These are phyloP conservation scores for Mola mola DNA, from an alignment of 2,113 vertebrate genomes.

Conservation along the genomic window DNA sequence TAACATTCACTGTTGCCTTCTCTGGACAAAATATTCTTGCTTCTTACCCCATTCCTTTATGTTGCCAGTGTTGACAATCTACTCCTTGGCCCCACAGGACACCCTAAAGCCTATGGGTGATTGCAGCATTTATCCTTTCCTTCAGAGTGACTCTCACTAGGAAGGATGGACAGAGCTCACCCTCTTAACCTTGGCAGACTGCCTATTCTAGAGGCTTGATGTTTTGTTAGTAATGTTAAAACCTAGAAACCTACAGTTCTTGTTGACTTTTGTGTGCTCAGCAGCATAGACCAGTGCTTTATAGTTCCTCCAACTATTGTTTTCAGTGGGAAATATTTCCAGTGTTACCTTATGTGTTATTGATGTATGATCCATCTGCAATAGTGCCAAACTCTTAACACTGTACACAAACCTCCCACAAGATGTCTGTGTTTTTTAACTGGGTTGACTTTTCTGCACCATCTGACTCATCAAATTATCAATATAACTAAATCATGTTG, in stretches of 20 bases:
- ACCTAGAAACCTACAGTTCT: slow-evolving; percentile 26
- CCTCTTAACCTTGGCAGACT: slow-evolving; percentile 30
- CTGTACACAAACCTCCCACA: slow-evolving; percentile 39
- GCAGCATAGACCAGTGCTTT: slow-evolving; percentile 7
- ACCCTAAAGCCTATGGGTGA: slow-evolving; percentile 48
- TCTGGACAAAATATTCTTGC: slow-evolving; percentile 34
- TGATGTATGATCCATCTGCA: slow-evolving; percentile 48
- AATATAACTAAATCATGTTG: slow-evolving; percentile 64
- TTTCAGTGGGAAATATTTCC: slow-evolving; percentile 29
- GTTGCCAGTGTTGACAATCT: slow-evolving; percentile 30
- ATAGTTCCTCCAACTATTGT: slow-evolving; percentile 7
- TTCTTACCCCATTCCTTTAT: slow-evolving; percentile 24
- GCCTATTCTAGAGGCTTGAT: slow-evolving; percentile 27
- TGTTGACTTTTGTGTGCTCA: slow-evolving; percentile 32
- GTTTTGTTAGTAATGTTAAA: slow-evolving; percentile 21
- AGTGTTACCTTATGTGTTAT: slow-evolving; percentile 37
- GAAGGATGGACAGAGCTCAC: slow-evolving; percentile 29
- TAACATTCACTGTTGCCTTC: slow-evolving; percentile 55
- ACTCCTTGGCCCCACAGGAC: slow-evolving; percentile 35
- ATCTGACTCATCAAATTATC: slow-evolving; percentile 68
- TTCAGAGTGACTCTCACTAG: slow-evolving; percentile 35
- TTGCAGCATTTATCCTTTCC: slow-evolving; percentile 53
- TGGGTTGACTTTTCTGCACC: slow-evolving; percentile 55
- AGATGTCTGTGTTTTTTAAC: slow-evolving; percentile 50
- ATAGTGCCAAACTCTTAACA: slow-evolving; percentile 22